A percentile compares a stretch with the other conserved stretches of the same genome.
Conservation (phyloP, 2,113 vertebrate genomes). For the Phocoena phocoena region DNA sequence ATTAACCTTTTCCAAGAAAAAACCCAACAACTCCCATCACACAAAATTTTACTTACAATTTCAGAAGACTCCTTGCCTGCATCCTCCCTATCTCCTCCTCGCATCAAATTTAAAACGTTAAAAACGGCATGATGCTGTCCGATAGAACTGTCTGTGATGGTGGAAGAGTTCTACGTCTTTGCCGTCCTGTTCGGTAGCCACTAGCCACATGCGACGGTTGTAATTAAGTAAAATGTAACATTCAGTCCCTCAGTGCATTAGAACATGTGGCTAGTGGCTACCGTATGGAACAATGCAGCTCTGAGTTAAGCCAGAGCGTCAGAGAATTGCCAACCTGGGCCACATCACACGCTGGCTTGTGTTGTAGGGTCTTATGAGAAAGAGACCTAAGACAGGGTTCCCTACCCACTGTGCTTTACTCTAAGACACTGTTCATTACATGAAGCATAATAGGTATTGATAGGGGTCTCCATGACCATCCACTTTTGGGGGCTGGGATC, state of each 20-base stretch:
- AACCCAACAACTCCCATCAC: not conserved
- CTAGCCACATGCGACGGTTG: not conserved
- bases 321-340: not conserved
- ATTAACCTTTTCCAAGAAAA: not conserved
- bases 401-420: not conserved
- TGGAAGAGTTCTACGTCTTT: not conserved
- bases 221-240: not conserved
- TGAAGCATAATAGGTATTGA: not conserved
- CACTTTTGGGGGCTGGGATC: not conserved
- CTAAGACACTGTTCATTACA: too few species aligned
- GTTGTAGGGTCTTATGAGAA: not conserved
- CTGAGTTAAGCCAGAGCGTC: not conserved
- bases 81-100: not conserved
- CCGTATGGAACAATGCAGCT: not conserved
- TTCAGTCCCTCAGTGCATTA: too few species aligned
- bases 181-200: not conserved
- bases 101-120: not conserved
- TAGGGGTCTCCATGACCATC: not conserved
- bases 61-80: not conserved
- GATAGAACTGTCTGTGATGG: not conserved
- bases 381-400: too few species aligned
- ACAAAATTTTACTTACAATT: not conserved
- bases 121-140: not conserved
- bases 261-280: not conserved
- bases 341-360: fast-evolving